Base-by-base conservation (phyloP, 1,140 invertebrate species). In the Rhagoletis zephyria region DNA sequence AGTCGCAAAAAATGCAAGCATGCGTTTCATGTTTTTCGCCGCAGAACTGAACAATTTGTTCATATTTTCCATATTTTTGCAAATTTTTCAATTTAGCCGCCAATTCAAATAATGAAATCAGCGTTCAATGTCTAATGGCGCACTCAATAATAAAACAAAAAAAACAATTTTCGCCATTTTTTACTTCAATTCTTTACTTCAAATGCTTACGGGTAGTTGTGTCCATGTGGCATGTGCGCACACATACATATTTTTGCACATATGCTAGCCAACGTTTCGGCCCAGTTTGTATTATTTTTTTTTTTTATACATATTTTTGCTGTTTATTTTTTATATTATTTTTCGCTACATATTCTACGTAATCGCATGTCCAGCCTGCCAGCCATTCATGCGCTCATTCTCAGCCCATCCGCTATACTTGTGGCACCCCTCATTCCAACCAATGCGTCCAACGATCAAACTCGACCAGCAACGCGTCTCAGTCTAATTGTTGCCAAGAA, bases 321-420 rank as follows among this genome's bases (percentile, higher is more conserved):
- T 56, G 7, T 85, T 0, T 4, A 65, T 85, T 85, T 59, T 59
- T 30, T 12, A 51, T 48, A 4, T 85, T 85, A 48, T 48, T 14
- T 77, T 51, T 30, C 30, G 64, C 40, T 67, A 40, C 6, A 5
- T 74, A 16, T 48, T 74, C 42, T 16, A 48, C 67, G 67, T 74
- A 74, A 74, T 74, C 67, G 67, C 67, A 74, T 74, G 67, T 74
- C 67, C 67, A 74, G 40, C 42, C 67, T 45, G 45, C 67, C 67
- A 74, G 40, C 42, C 67, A 74, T 74, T 74, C 67, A 74, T 74
- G 67, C 67, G 67, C 45, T 42, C 40, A 74, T 74, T 48, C 67
- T 45, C 42, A 74, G 67, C 67, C 40, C 10, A 74, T 74, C 67
- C 42, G 67, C 67, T 74, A 74, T 40, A 40, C 67, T 19, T 65